Evolutionary conservation across 1,140 invertebrate species (phyloP), one percentile per base, ranked within the genome.

Genomic region (Atta texana): DNA sequence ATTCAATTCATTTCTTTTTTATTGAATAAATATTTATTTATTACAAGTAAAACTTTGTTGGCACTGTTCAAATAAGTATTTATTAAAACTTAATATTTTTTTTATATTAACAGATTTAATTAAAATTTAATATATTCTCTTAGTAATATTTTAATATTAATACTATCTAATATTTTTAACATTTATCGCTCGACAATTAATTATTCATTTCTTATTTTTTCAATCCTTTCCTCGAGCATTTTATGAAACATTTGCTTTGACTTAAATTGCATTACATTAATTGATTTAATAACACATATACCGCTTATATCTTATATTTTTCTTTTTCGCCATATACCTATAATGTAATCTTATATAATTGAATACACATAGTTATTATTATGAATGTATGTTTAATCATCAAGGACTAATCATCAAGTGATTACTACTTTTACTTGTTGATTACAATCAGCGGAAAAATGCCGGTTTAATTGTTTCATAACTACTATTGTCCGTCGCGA

Each of bases 381-480:
- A 8, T 4, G 31, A 4, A 24, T 18, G 24, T 28, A 44, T 24
- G 18, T 64, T 64, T 64, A 77, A 77, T 77, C 3, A 44, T 64
- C 59, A 49, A 44, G 16, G 44, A 66, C n/a, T n/a, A n/a, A n/a
- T n/a, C n/a, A n/a, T 44, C 24, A n/a, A n/a, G 59, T 18, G 76
- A 78, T 81, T 39, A 69, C 8, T 21, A 5, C 34, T 68, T 68
- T 55, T 74, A 55, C 28, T 55, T 21, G 31, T 3, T 1, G 31
- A 31, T 63, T 63, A 6, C 21, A 68, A 80, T 69, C 44, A 8
- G 14, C 28, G 77, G 10, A 39, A 74, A 31, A 49, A 49, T 64
- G 16, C 6, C 14, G 14, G 14, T 49, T 68, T 80, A 68, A 55
- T 71, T 18, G 64, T 34, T 71, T 55, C 31, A 24, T 28, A 74